These are phyloP conservation scores for Lamprotornis superbus DNA, from an alignment of 2,113 vertebrate genomes.

Conservation along the genomic window DNA sequence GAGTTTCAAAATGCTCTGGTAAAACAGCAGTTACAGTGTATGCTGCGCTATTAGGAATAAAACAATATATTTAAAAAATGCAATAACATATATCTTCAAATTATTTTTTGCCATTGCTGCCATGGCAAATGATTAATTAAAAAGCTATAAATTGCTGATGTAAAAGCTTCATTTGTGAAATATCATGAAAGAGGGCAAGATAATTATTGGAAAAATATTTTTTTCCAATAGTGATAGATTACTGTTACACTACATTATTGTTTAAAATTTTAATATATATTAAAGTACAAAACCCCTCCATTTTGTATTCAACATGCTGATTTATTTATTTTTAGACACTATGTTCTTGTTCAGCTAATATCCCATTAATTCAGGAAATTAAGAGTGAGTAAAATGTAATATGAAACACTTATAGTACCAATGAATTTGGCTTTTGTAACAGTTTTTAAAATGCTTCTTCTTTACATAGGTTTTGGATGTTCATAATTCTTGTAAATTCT, in stretches of 20 bases:
- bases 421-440: neutral
- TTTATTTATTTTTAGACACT: neutral
- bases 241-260: neutral
- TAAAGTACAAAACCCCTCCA: neutral
- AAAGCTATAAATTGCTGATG: neutral
- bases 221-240: neutral
- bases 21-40: neutral
- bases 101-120: neutral
- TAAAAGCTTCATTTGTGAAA: neutral
- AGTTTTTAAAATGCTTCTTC: neutral
- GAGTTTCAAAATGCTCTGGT: neutral
- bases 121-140: neutral
- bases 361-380: neutral
- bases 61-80: neutral
- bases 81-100: rapidly evolving
- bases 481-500: neutral
- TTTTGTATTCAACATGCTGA: neutral
- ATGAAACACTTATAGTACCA: neutral
- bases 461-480: neutral
- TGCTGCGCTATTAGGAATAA: neutral
- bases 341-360: neutral
- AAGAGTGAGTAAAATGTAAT: neutral
- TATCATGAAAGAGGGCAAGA: neutral
- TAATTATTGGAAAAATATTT: neutral
- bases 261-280: neutral